phyloP scores from a whole-genome alignment of 2,113 vertebrate genomes.

The Morone chrysops region DNA sequence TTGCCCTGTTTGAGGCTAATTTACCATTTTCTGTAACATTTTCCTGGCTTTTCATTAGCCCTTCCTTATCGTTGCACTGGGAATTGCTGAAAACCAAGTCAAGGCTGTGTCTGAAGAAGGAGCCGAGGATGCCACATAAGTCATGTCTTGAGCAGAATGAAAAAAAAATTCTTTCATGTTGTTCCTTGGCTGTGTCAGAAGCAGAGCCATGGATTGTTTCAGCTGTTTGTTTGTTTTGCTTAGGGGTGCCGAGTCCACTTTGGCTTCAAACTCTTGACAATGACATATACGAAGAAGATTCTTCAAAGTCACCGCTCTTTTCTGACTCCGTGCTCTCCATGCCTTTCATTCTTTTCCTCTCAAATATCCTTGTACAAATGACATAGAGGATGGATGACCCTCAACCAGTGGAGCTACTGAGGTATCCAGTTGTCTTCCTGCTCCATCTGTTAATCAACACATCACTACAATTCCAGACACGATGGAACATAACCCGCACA shows the following conservation, averaged over 20 bases:
- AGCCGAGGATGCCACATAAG: constrained; percentile 21
- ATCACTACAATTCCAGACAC: constrained; percentile 58
- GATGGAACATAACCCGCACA: constrained; percentile 28
- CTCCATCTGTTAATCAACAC: constrained; percentile 70
- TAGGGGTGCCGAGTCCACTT: constrained; percentile 5
- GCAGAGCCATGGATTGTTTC: constrained; percentile 19
- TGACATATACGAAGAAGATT: constrained; percentile 52
- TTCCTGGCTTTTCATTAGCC: constrained; percentile 7
- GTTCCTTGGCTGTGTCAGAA: constrained; percentile 14
- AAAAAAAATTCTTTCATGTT: constrained; percentile 52
- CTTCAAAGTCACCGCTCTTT: constrained; percentile 63
- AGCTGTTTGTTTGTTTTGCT: constrained; percentile 57
- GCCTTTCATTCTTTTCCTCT: constrained; percentile 64
- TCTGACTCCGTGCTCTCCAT: constrained; percentile 27
- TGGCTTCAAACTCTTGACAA: constrained; percentile 55
- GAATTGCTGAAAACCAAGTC: constrained; percentile 16
- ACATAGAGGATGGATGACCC: constrained; percentile 56
- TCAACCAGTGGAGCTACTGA: constrained; percentile 21
- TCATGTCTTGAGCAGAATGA: constrained; percentile 49
- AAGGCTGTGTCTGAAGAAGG: constrained; percentile 7
- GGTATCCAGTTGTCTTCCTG: constrained; percentile 39
- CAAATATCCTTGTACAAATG: constrained; percentile 55
- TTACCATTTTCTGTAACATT: constrained; percentile 28
- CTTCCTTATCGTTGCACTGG: neutral
- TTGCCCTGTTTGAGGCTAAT: constrained; percentile 22